Percentiles rank a stretch among this genome's conserved stretches.
Evolutionary conservation across 2,797 vertebrate species (phyloP).

Genomic region (Glyptemys insculpta): DNA sequence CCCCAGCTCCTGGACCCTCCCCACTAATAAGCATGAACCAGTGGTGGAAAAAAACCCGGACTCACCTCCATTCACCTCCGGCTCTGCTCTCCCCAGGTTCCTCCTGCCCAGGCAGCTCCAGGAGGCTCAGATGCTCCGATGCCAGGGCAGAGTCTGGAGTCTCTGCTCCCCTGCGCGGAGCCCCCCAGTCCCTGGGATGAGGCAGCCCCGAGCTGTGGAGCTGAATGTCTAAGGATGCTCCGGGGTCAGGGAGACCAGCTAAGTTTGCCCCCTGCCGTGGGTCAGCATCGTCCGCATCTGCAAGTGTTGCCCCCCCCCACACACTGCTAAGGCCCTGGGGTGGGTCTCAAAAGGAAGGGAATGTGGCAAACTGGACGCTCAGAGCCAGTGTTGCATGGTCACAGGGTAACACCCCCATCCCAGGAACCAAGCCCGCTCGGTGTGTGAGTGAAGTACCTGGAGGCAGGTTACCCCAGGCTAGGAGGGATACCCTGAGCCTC

Average conservation of each 20-base stretch:
- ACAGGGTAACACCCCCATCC: background rate
- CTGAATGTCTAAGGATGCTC: background rate
- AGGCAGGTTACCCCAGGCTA: background rate
- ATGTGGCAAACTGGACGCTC: background rate
- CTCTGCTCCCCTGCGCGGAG: background rate
- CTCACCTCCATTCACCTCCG: background rate
- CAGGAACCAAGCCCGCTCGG: background rate
- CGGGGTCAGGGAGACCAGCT: background rate
- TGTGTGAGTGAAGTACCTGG: background rate
- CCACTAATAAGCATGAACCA: background rate
- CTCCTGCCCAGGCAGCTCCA: accelerated
- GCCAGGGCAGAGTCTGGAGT: background rate
- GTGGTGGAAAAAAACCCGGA: background rate
- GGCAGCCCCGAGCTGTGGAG: background rate
- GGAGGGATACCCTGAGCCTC: background rate
- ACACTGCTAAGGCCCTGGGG: background rate
- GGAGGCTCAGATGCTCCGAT: background rate
- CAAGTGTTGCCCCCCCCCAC: background rate
- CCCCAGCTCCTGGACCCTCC: background rate
- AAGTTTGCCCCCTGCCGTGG: background rate
- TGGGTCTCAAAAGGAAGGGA: background rate
- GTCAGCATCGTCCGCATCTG: background rate
- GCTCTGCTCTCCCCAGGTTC: background rate
- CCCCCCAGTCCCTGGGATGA: background rate
- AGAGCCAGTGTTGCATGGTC: background rate